A percentile compares a stretch with the other conserved stretches of the same genome.
Evolutionary conservation across 2,113 vertebrate genomes (phyloP).

Genomic region (Indri indri): DNA sequence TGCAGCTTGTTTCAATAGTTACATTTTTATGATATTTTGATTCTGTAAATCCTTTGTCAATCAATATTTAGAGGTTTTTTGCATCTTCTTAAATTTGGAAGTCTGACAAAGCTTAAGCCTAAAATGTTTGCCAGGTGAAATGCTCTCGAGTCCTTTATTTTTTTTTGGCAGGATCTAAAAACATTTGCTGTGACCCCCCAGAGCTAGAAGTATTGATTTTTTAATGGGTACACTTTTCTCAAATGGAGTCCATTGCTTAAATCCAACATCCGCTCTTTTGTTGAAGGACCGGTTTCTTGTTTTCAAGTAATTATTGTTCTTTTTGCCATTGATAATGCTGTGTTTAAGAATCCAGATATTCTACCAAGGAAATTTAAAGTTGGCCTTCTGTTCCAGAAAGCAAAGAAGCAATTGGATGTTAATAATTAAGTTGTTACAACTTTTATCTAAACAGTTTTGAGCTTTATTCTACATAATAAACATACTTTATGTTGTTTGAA

Average conservation of each 20-base stretch:
- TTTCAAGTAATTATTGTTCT: constrained; percentile 73
- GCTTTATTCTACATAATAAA: background rate
- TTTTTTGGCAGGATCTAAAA: constrained; percentile 70
- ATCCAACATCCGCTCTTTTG: constrained; percentile 59
- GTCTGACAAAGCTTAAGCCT: constrained; percentile 67
- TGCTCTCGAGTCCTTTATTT: constrained; percentile 41
- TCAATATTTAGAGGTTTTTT: constrained; percentile 59
- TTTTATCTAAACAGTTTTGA: background rate
- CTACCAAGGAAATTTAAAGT: constrained; percentile 52
- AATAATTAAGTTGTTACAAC: constrained; percentile 52
- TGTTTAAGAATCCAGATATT: constrained; percentile 64
- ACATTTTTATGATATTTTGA: constrained; percentile 73
- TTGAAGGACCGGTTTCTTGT: constrained; percentile 65
- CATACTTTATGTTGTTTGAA: background rate
- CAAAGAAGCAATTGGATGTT: constrained; percentile 27
- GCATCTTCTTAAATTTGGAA: constrained; percentile 65
- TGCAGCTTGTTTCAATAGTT: constrained; percentile 73
- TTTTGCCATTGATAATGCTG: constrained; percentile 45
- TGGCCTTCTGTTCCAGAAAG: constrained; percentile 37
- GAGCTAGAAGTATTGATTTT: constrained; percentile 77
- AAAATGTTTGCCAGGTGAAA: constrained; percentile 75
- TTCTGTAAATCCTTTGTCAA: constrained; percentile 56
- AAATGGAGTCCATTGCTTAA: constrained; percentile 72
- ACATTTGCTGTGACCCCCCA: constrained; percentile 68
- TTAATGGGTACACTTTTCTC: constrained; percentile 73